Evolutionary conservation across 2,797 vertebrate genomes (phyloP).

Genomic region (Typhlichthys eigenmanni): DNA sequence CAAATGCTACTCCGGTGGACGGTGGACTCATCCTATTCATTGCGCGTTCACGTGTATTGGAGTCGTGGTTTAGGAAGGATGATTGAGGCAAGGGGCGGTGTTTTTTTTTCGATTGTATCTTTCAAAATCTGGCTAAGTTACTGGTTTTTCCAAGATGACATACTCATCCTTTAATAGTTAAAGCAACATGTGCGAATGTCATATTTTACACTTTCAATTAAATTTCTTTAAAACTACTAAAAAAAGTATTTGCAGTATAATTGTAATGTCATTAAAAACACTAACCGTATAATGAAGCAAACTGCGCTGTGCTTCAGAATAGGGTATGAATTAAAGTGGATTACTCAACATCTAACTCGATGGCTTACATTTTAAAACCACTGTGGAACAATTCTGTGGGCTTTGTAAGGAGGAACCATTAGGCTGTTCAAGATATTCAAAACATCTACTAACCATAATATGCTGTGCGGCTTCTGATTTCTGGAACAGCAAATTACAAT

Average conservation of each 20-base stretch:
- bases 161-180: no score
- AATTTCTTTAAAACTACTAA: no score
- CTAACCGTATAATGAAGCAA: slow-evolving; percentile 26
- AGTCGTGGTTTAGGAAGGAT: no score
- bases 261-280: slow-evolving; percentile 11
- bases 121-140: no score
- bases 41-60: no score
- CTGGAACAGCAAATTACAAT: slow-evolving; percentile 74
- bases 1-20: no score
- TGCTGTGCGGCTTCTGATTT: slow-evolving; percentile 74
- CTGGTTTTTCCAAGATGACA: no score
- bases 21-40: no score
- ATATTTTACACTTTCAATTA: not conserved
- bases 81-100: no score
- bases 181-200: no score
- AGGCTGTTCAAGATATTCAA: slow-evolving; percentile 71
- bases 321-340: slow-evolving; percentile 47
- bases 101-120: no score
- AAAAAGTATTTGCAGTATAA: no score
- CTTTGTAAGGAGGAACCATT: slow-evolving; percentile 70
- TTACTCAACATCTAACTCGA: slow-evolving; percentile 68
- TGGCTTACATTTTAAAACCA: slow-evolving; percentile 69
- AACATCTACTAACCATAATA: slow-evolving; percentile 74
- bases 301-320: slow-evolving; percentile 14
- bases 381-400: slow-evolving; percentile 72